Evolutionary conservation across 2,888 invertebrate species (phyloP).

Genomic region (Volucella inflata): DNA sequence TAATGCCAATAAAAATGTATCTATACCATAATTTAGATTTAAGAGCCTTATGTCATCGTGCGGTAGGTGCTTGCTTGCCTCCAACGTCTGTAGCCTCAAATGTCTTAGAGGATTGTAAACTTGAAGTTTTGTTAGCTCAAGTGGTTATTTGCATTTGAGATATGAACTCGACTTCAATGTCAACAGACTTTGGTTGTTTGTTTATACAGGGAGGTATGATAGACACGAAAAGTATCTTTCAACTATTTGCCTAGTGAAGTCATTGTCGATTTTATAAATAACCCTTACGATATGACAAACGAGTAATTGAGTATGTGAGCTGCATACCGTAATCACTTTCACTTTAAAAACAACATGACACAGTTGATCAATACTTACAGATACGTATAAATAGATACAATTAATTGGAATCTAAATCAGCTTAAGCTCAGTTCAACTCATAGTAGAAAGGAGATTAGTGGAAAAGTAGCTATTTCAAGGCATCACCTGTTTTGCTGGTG

Average conservation of each 20-base stretch:
- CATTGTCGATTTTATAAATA: conserved; percentile 21
- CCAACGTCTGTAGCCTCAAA: no score
- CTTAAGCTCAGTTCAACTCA: neutral
- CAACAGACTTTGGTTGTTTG: conserved; percentile 40
- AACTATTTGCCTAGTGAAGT: conserved; percentile 29
- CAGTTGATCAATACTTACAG: neutral
- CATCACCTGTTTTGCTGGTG: neutral
- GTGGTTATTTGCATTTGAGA: conserved; percentile 56
- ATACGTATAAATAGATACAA: conserved; percentile 1
- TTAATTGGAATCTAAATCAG: neutral
- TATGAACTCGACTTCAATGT: conserved; percentile 45
- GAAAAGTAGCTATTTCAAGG: no score
- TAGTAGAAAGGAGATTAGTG: neutral
- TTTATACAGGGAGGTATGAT: conserved; percentile 34
- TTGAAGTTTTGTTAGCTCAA: conserved; percentile 46
- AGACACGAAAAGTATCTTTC: conserved; percentile 35
- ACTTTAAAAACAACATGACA: neutral
- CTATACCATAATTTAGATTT: conserved; percentile 5
- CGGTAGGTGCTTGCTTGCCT: neutral
- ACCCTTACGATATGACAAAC: neutral
- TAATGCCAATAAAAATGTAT: conserved; percentile 38
- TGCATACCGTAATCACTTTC: conserved; percentile 25
- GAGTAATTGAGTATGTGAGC: no score
- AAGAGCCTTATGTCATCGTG: conserved; percentile 58
- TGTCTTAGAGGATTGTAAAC: conserved; percentile 34